These are phyloP conservation scores for Tychaedon coryphoeus DNA, from an alignment of 2,113 vertebrate species.

Conservation along the genomic window DNA sequence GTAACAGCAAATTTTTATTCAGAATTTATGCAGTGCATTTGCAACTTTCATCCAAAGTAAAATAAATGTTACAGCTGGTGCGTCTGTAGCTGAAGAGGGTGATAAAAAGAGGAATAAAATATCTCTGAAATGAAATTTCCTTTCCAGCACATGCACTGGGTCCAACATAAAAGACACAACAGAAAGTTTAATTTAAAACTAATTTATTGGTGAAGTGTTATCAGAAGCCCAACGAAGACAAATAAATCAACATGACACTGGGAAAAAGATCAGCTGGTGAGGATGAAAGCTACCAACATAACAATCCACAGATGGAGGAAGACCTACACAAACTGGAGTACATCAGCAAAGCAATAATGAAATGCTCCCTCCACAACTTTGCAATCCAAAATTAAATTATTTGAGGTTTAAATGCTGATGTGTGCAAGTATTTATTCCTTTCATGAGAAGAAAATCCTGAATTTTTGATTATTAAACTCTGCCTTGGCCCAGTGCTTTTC, in stretches of 20 bases:
- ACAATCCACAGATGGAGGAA: background rate
- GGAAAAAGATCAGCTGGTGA: conserved; percentile 44
- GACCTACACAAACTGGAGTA: conserved; percentile 11
- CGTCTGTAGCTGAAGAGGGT: background rate
- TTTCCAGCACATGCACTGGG: background rate
- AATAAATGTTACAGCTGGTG: conserved; percentile 30
- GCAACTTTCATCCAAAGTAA: conserved; percentile 2
- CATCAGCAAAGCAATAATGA: background rate
- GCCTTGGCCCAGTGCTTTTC: background rate
- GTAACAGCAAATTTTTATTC: background rate
- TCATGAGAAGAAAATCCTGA: background rate
- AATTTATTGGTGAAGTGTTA: conserved; percentile 53
- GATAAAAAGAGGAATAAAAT: conserved; percentile 50
- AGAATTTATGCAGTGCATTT: background rate
- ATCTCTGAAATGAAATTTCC: conserved; percentile 49
- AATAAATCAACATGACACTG: conserved; percentile 38
- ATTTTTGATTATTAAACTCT: background rate
- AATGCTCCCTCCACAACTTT: background rate
- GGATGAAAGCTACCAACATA: conserved; percentile 4
- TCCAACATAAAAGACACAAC: conserved; percentile 7
- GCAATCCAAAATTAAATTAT: background rate
- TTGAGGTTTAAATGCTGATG: conserved; percentile 19
- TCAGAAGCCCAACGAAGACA: background rate
- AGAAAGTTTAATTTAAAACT: conserved; percentile 46
- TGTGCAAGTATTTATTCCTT: conserved; percentile 7